Evolutionary conservation across 2,888 invertebrate species (phyloP), one percentile per base, ranked within the genome.

Genomic region (Biston stratarius): DNA sequence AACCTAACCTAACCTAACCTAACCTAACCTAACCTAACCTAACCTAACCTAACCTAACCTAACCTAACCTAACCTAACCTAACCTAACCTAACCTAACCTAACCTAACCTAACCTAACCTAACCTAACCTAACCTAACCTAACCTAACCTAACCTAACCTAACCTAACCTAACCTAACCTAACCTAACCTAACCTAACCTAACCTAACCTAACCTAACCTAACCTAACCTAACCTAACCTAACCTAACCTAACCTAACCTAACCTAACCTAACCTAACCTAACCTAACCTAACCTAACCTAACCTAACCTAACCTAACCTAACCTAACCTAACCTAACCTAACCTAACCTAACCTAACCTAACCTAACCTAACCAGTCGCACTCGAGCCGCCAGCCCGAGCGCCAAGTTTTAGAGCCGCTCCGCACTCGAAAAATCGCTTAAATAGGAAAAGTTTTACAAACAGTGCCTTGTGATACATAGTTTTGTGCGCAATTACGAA

Each of bases 301-400:
- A 61, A 64, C 72, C 67, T 67, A 64, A 61, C 72, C 72, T 67
- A 64, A 64, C 67, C 67, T 68, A 68, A 66, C 68, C 71, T 68
- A 70, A 73, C 72, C 72, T 70, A 73, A 70, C 72, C 72, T 65
- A 73, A 70, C 70, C 67, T 65, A 70, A 64, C 64, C 64, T 61
- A 53, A 52, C 61, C 62, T 61, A 57, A 61, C 69, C 64, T 69
- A 61, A 62, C 69, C 64, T 64, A 65, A 62, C 64, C 64, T 68
- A 72, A 53, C 52, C 52, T 53, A 53, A 53, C 52, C 52, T 53
- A 53, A 53, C 52, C 52, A 38, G n/a, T n/a, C n/a, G n/a, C n/a
- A n/a, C n/a, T n/a, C n/a, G n/a, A n/a, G n/a, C n/a, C n/a, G n/a
- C n/a, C n/a, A n/a, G n/a, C n/a, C n/a, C n/a, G n/a, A n/a, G n/a